A percentile compares a stretch with the other conserved stretches of the same genome.
Evolutionary conservation across 2,797 vertebrate species (phyloP).

Genomic region (Pseudochirops corinnae): DNA sequence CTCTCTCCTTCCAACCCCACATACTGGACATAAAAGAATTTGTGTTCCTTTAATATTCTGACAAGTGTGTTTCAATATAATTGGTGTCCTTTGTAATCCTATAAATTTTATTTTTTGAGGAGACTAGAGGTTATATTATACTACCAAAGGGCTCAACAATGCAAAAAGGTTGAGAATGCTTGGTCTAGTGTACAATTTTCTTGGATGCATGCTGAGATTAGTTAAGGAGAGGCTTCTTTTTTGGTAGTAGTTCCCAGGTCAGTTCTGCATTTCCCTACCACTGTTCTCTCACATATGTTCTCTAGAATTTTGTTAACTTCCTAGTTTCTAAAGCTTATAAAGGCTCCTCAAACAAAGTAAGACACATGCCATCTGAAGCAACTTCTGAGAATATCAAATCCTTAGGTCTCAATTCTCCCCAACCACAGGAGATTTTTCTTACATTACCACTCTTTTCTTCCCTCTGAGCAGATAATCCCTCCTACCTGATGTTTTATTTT

Average conservation of each 20-base stretch:
- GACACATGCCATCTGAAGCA: neutral
- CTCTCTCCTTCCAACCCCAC: neutral
- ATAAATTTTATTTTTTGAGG: no score
- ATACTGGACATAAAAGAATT: neutral
- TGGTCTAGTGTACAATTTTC: neutral
- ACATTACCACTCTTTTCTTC: neutral
- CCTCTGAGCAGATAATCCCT: neutral
- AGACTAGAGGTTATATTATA: neutral
- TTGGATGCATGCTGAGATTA: neutral
- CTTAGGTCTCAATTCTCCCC: slow-evolving; percentile 31
- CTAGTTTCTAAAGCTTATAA: neutral
- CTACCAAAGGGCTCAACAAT: neutral
- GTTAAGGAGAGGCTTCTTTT: neutral
- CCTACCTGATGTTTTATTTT: slow-evolving; percentile 23
- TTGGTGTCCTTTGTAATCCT: neutral
- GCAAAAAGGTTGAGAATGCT: neutral
- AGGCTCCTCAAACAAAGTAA: neutral
- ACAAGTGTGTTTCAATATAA: neutral
- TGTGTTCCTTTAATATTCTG: neutral
- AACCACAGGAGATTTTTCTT: slow-evolving; percentile 34
- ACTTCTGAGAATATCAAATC: neutral
- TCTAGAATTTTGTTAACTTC: neutral
- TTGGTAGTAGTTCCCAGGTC: neutral
- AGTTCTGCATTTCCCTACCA: neutral
- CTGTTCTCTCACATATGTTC: neutral